Percentiles rank a stretch among this genome's conserved stretches.
These are phyloP conservation scores for Melinaea marsaeus DNA, from an alignment of 2,888 invertebrate genomes.

Conservation along the genomic window DNA sequence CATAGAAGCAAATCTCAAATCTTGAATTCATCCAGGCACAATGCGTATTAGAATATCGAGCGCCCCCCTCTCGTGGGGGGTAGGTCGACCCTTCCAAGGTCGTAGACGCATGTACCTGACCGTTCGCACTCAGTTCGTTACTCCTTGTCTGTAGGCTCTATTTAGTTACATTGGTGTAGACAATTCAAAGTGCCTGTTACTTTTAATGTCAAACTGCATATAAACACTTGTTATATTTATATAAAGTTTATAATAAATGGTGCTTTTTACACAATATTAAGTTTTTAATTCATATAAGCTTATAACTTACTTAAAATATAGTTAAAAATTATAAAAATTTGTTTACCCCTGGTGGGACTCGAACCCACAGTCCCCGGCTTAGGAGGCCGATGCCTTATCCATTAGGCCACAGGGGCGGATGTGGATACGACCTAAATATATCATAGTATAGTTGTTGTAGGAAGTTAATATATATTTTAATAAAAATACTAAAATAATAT, in stretches of 20 bases:
- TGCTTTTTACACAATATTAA: not conserved
- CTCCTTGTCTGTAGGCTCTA: conserved; percentile 35
- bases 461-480: not conserved
- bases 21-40: conserved; percentile 36
- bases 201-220: not conserved
- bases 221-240: not conserved
- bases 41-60: conserved; percentile 55
- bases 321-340: not conserved
- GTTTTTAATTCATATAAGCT: not conserved
- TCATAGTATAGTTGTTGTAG: not conserved
- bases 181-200: not conserved
- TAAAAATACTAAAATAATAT: not conserved
- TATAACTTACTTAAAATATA: not conserved
- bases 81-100: conserved; percentile 73
- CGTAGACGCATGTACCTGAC: conserved; percentile 60
- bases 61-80: conserved; percentile 45
- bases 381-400: conserved; percentile 88
- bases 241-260: not conserved
- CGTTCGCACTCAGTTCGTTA: conserved; percentile 32
- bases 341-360: conserved; percentile 84
- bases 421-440: not conserved
- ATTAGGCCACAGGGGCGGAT: conserved; percentile 85
- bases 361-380: conserved; percentile 87
- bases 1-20: not conserved
- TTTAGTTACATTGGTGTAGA: conserved; percentile 16